Evolutionary conservation across 2,797 vertebrate genomes (phyloP), one percentile per base, ranked within the genome.

Genomic region (Sebastolobus altivelis): DNA sequence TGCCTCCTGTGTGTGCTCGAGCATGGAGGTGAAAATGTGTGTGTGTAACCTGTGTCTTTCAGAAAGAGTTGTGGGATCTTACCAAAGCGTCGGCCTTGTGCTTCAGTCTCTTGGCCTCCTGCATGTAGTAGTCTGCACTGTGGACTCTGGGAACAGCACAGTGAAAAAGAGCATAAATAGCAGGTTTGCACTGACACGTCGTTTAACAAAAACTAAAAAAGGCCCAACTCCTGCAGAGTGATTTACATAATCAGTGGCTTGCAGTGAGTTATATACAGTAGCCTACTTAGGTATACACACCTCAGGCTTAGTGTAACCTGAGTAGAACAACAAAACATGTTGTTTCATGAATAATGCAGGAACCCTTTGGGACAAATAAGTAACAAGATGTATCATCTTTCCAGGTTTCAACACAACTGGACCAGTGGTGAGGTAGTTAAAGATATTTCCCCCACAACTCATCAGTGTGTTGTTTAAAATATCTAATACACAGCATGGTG

Each of bases 21-120:
- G 43, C 20, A 27, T 8, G 12, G 22, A 80, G 29, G 14, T 62
- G 46, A 58, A 14, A 22, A 6, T 73, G 10, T 79, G 59, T 75
- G 75, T 61, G 59, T 74, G 71, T 70, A 13, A 18, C 20, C 10
- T 58, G 22, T 29, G 29, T 67, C 25, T 72, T 38, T 29, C 7
- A 68, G 55, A 9, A 18, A 62, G 14, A 56, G 55, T 33, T 25
- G 29, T 59, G 65, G 46, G 6, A 10, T 77, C 97, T 82, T 96
- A 99, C 98, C 97, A 99, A 88, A 72, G 98, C 98, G 63, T 99
- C 98, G 31, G 98, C 98, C 95, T 99, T 99, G 96, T 99, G 98
- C 94, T 99, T 99, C 77, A 99, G 93, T 88, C 97, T 97, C 96
- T 99, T 99, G 86, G 98, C 98, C 81, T 99, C 98, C 91, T 99